Evolutionary conservation across 2,888 invertebrate species (phyloP).

Genomic region (Pseudococcus jackbeardsleyi): DNA sequence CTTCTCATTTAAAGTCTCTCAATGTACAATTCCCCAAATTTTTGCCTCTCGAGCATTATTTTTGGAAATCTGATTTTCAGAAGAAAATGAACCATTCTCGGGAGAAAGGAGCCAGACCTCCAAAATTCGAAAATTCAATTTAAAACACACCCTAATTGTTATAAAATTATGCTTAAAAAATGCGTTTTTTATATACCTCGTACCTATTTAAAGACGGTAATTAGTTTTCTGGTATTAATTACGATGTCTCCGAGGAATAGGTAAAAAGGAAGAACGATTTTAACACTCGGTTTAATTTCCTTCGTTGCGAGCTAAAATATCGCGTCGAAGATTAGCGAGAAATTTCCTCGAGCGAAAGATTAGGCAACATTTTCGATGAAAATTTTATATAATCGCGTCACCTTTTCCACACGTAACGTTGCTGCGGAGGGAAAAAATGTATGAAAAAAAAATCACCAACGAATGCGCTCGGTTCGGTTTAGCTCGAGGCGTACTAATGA

Average conservation of each 20-base stretch:
- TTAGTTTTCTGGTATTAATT: slow-evolving; percentile 13
- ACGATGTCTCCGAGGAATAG: background rate
- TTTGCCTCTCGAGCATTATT: too few species aligned
- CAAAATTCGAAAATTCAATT: too few species aligned
- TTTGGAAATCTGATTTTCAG: too few species aligned
- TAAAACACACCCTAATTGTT: too few species aligned
- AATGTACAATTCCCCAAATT: too few species aligned
- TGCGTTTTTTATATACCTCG: background rate
- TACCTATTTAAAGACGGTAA: background rate
- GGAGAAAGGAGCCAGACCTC: too few species aligned
- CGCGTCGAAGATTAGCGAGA: background rate
- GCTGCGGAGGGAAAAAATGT: background rate
- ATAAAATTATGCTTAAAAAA: background rate
- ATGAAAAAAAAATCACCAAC: background rate
- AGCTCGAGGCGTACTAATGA: background rate
- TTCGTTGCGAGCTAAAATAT: background rate
- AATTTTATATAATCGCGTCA: background rate
- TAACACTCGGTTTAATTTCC: background rate
- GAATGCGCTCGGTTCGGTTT: background rate
- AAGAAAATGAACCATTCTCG: too few species aligned
- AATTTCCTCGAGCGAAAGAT: background rate
- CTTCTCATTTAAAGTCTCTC: too few species aligned
- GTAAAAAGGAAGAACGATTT: background rate
- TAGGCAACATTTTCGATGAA: background rate
- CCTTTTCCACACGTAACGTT: slow-evolving; percentile 6